phyloP scores from a whole-genome alignment of 2,113 vertebrate species.

The Semicossyphus pulcher region DNA sequence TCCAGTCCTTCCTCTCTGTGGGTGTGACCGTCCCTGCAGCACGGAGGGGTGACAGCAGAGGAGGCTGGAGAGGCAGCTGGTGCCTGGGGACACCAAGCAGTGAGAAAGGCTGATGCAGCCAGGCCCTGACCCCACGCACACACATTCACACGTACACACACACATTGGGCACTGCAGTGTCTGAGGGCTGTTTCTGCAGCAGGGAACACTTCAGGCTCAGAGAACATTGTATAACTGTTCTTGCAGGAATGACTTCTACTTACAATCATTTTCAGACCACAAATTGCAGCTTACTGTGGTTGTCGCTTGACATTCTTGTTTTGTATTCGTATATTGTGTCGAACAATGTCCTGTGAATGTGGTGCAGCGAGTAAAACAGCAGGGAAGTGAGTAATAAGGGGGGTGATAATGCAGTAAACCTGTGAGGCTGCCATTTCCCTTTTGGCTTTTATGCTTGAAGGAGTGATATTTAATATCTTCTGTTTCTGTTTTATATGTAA shows the following conservation, averaged over 20 bases:
- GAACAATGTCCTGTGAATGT: background rate
- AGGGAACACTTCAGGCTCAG: slow-evolving; percentile 3
- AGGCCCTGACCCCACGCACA: slow-evolving; percentile 38
- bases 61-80: slow-evolving; percentile 32
- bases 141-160: background rate
- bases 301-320: background rate
- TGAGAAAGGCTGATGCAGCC: slow-evolving; percentile 52
- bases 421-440: background rate
- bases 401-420: no score
- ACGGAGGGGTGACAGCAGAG: slow-evolving; percentile 23
- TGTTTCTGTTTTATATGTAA: background rate
- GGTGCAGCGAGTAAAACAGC: background rate
- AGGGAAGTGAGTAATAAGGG: no score
- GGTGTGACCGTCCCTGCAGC: slow-evolving; percentile 15
- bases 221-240: background rate
- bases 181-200: slow-evolving; percentile 2
- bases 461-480: background rate
- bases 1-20: background rate
- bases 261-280: background rate
- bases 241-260: background rate
- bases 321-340: background rate
- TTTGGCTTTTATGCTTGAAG: background rate
- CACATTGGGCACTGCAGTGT: slow-evolving; percentile 9
- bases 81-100: slow-evolving; percentile 31
- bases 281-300: background rate